A percentile compares a stretch with the other conserved stretches of the same genome.
phyloP scores from a whole-genome alignment of 2,888 invertebrate species.

The Dynastes tityus region DNA sequence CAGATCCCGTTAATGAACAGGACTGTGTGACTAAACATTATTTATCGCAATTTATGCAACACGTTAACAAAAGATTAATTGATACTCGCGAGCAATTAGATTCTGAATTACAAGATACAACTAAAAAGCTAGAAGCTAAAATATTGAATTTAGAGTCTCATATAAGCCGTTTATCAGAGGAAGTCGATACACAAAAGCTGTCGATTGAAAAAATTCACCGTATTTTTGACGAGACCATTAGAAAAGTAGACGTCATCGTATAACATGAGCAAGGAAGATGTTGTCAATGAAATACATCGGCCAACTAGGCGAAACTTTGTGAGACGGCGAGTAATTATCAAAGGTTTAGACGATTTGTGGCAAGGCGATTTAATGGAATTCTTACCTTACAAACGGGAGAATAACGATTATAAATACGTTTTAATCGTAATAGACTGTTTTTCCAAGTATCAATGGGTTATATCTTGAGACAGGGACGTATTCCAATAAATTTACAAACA shows the following conservation, averaged over 20 bases:
- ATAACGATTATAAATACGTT: slow-evolving; percentile 63
- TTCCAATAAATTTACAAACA: slow-evolving; percentile 60
- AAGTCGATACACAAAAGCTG: background rate
- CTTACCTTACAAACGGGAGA: slow-evolving; percentile 52
- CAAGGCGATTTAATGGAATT: slow-evolving; percentile 32
- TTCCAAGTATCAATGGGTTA: slow-evolving; percentile 66
- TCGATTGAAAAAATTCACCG: background rate
- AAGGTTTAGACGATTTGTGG: slow-evolving; percentile 43
- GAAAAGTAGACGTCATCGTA: background rate
- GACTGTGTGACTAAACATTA: background rate
- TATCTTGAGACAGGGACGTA: slow-evolving; percentile 47
- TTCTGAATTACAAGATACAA: background rate
- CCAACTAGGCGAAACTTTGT: slow-evolving; percentile 51
- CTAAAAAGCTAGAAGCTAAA: too few species aligned
- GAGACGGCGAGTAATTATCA: slow-evolving; percentile 55
- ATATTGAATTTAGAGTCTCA: too few species aligned
- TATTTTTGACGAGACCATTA: background rate
- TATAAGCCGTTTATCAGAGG: too few species aligned
- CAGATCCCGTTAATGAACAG: background rate
- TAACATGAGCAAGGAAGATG: background rate
- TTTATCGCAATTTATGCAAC: background rate
- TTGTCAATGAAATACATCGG: slow-evolving; percentile 64
- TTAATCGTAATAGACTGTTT: slow-evolving; percentile 66
- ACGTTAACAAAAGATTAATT: background rate
- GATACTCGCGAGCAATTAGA: background rate